A percentile compares a stretch with the other conserved stretches of the same genome.
Conservation (phyloP, 2,113 vertebrate species). For the Cariama cristata region DNA sequence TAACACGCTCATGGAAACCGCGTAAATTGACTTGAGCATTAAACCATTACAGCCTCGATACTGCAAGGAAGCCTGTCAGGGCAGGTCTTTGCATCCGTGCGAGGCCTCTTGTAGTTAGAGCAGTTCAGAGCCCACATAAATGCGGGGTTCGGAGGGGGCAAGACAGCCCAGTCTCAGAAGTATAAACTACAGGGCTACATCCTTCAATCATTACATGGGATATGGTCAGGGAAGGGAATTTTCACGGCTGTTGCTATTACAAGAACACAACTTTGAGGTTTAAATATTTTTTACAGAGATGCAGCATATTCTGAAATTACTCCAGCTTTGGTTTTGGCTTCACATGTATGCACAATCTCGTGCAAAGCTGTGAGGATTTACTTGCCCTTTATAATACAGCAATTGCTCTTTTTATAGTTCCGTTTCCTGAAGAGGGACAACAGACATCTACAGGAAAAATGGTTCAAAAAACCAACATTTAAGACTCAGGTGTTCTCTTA, state of each 20-base stretch:
- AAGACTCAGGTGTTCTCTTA: neutral
- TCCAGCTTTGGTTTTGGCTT: neutral
- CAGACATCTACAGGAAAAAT: constrained; percentile 9
- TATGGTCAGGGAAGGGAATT: neutral
- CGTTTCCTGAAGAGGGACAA: neutral
- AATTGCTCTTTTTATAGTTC: neutral
- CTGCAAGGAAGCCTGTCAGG: neutral
- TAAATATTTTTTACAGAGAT: neutral
- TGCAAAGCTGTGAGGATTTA: neutral
- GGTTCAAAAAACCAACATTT: neutral
- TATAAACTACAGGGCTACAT: neutral
- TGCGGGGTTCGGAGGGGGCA: neutral
- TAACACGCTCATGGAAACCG: neutral
- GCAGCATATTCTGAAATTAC: neutral
- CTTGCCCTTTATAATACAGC: neutral
- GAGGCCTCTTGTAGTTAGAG: neutral
- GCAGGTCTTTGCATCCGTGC: neutral
- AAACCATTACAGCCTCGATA: neutral
- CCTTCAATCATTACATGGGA: neutral
- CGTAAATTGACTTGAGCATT: neutral
- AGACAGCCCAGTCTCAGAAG: neutral
- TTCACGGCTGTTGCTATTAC: neutral
- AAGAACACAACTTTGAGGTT: neutral
- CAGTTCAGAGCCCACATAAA: neutral
- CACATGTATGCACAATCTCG: neutral